Evolutionary conservation across 2,113 vertebrate species (phyloP).

Genomic region (Prolemur simus): DNA sequence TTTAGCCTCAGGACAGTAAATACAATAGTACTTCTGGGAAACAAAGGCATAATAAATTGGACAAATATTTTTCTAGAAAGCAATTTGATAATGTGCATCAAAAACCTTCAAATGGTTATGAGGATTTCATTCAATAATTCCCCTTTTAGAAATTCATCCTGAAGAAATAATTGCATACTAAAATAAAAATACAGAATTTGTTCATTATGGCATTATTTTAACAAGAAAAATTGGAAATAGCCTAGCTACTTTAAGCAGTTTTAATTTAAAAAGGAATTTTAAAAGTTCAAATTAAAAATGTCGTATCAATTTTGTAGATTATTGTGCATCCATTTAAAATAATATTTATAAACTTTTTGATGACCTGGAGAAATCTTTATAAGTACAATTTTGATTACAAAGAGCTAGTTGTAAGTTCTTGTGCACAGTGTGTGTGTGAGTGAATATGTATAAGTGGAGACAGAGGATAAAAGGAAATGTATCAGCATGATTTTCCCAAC

Average conservation of each 20-base stretch:
- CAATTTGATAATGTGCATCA: background rate
- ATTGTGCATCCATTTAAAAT: background rate
- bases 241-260: background rate
- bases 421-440: background rate
- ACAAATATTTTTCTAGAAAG: background rate
- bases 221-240: background rate
- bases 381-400: background rate
- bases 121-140: background rate
- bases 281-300: background rate
- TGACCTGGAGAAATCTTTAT: background rate
- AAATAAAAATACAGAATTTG: background rate
- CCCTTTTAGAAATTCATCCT: background rate
- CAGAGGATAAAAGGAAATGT: background rate
- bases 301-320: background rate
- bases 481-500: background rate
- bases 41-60: background rate
- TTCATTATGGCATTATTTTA: background rate
- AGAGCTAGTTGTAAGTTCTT: background rate
- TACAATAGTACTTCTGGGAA: background rate
- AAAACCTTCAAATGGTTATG: background rate
- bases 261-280: background rate
- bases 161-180: background rate
- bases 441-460: background rate
- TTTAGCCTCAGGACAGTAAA: background rate
- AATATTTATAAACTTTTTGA: background rate